Conservation (phyloP, 2,888 invertebrate genomes). For the Ichneumoninae sp. region DNA sequence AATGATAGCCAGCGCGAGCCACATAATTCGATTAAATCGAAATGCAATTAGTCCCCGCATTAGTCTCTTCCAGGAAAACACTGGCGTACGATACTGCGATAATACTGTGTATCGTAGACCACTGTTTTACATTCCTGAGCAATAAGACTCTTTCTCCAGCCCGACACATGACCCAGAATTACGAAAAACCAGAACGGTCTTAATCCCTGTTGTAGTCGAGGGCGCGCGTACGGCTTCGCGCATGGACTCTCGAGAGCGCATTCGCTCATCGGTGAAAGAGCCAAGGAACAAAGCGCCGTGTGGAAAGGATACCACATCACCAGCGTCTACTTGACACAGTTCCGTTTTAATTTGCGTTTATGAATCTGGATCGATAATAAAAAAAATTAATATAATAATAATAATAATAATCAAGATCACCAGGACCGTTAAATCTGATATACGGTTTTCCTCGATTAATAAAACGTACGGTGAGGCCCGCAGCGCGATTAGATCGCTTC, state of each 20-base stretch:
- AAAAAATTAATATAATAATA: constrained; percentile 9
- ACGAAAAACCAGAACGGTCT: constrained; percentile 46
- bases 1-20: not conserved
- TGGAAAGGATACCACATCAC: constrained; percentile 7
- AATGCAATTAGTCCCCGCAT: constrained; percentile 23
- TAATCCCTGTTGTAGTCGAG: constrained; percentile 45
- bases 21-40: constrained; percentile 3
- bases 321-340: not conserved
- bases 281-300: constrained; percentile 3
- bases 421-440: constrained; percentile 20
- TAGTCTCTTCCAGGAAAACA: not conserved
- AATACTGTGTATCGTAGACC: not conserved
- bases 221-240: constrained; percentile 50
- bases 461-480: constrained; percentile 24
- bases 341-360: constrained; percentile 46
- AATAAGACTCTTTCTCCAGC: constrained; percentile 30
- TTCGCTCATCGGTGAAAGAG: constrained; percentile 15
- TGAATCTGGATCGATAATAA: not conserved
- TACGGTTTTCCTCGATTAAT: constrained; percentile 40
- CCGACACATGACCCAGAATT: constrained; percentile 55
- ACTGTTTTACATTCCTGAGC: constrained; percentile 24
- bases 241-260: not conserved
- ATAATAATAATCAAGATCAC: constrained; percentile 3
- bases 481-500: constrained; percentile 46
- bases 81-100: not conserved